Conservation (phyloP, 2,113 vertebrate species). For the Myxocyprinus asiaticus region DNA sequence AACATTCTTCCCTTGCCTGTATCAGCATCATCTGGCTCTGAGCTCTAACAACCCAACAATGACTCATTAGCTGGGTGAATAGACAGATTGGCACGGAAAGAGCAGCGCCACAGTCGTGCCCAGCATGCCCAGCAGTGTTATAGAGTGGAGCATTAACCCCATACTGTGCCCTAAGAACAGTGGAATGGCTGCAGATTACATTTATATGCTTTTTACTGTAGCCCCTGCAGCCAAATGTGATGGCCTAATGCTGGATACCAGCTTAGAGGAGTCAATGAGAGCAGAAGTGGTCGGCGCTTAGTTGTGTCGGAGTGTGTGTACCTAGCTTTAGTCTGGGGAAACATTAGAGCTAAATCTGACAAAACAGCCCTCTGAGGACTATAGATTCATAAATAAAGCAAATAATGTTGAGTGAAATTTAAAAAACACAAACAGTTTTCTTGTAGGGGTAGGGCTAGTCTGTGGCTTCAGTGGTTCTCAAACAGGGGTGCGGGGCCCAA, state of each 20-base stretch:
- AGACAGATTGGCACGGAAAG: conserved; percentile 37
- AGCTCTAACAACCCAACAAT: conserved; percentile 6
- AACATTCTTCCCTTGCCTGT: conserved; percentile 6
- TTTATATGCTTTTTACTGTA: conserved; percentile 33
- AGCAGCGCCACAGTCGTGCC: conserved; percentile 29
- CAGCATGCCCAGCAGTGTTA: conserved; percentile 31
- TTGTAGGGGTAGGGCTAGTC: too few relatives aligned
- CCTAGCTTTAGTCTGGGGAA: too few relatives aligned
- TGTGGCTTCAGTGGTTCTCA: too few relatives aligned
- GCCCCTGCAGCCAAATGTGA: conserved; percentile 21
- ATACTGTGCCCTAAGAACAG: conserved; percentile 40
- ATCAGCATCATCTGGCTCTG: conserved; percentile 18
- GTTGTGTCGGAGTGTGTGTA: background rate
- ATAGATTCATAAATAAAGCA: too few relatives aligned
- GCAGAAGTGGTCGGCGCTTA: background rate
- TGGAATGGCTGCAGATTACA: conserved; percentile 42
- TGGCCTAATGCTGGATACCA: conserved; percentile 20
- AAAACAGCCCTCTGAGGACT: too few relatives aligned
- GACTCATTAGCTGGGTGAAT: conserved; percentile 44
- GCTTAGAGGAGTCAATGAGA: background rate
- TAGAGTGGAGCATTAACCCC: conserved; percentile 41
- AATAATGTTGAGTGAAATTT: too few relatives aligned
- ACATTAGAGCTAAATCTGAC: too few relatives aligned
- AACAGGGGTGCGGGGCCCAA: too few relatives aligned
- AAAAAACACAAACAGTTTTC: too few relatives aligned